Base-by-base conservation (phyloP, 2,113 vertebrate species). In the Mixornis gularis region DNA sequence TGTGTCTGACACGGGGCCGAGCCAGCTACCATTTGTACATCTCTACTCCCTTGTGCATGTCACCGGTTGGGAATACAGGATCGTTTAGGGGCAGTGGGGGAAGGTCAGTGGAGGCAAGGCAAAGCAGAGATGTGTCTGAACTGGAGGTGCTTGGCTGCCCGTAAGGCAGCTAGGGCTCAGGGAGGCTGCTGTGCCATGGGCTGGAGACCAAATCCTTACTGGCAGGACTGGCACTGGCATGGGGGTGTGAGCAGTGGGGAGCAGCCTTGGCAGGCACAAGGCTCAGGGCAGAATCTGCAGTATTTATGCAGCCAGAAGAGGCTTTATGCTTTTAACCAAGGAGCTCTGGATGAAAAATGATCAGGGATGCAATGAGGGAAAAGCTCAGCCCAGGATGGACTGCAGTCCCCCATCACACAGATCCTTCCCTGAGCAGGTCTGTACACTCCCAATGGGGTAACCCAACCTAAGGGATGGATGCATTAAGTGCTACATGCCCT, bases 1-100 rank as follows among this genome's bases (percentile, higher is more conserved):
- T 3, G 1, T 46, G 40, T 44, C 78, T 2, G 7, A 59, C 10
- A 19, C 6, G 5, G 51, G 55, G 20, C 73, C 0, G 1, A 72
- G 70, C 6, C 72, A 90, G 69, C 53, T 64, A 30, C 34, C 56
- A 7, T 38, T 58, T 62, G 70, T 53, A 44, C 6, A 0, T 34
- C 69, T 78, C 64, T 38, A 14, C 15, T 70, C 27, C 60, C 56
- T 7, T 4, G 78, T 32, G 60, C 1, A 1, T 6, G 12, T 27
- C 12, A 5, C 52, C n/a, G 72, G 32, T 17, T 9, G 3, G 59
- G 55, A 92, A 65, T 26, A 53, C 25, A n/a, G 51, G 51, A 82
- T 77, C 7, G 24, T 48, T 79, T 8, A 34, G 49, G 25, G 27
- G 26, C 36, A 79, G 24, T 18, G 7, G 13, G 20, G 13, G 25